Percentiles rank a stretch among this genome's conserved stretches.
These are phyloP conservation scores for Sinhomidia bicolor DNA, from an alignment of 2,888 invertebrate genomes.

Conservation along the genomic window DNA sequence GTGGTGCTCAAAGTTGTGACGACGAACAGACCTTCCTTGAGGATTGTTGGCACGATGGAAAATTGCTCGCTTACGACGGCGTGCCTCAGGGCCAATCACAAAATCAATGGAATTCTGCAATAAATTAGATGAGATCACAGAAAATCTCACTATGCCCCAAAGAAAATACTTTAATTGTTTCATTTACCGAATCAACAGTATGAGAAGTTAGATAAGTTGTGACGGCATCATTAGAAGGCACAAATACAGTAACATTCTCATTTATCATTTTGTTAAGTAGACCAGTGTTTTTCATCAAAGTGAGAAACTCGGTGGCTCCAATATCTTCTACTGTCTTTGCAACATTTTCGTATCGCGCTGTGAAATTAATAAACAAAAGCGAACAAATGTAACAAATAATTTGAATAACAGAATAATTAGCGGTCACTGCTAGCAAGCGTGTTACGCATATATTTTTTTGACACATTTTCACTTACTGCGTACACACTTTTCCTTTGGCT, in stretches of 20 bases:
- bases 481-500: slow-evolving; percentile 83
- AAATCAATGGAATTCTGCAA: slow-evolving; percentile 64
- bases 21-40: slow-evolving; percentile 51
- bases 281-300: slow-evolving; percentile 83
- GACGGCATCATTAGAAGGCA: slow-evolving; percentile 83
- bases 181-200: slow-evolving; percentile 53
- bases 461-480: slow-evolving; percentile 81
- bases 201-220: slow-evolving; percentile 80
- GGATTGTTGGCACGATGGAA: slow-evolving; percentile 48
- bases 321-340: slow-evolving; percentile 84
- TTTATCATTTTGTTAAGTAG: slow-evolving; percentile 83
- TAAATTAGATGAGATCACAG: neutral
- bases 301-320: slow-evolving; percentile 85
- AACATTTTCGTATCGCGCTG: slow-evolving; percentile 84
- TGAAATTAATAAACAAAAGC: neutral
- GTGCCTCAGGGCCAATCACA: slow-evolving; percentile 65
- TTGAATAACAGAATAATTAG: neutral
- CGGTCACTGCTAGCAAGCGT: neutral
- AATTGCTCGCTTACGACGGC: slow-evolving; percentile 67
- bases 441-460: neutral
- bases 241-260: slow-evolving; percentile 84
- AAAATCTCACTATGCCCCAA: neutral
- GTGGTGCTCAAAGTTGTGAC: slow-evolving; percentile 51
- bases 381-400: neutral
- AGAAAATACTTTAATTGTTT: neutral